Evolutionary conservation across 2,113 vertebrate genomes (phyloP).

Genomic region (Callithrix jacchus): DNA sequence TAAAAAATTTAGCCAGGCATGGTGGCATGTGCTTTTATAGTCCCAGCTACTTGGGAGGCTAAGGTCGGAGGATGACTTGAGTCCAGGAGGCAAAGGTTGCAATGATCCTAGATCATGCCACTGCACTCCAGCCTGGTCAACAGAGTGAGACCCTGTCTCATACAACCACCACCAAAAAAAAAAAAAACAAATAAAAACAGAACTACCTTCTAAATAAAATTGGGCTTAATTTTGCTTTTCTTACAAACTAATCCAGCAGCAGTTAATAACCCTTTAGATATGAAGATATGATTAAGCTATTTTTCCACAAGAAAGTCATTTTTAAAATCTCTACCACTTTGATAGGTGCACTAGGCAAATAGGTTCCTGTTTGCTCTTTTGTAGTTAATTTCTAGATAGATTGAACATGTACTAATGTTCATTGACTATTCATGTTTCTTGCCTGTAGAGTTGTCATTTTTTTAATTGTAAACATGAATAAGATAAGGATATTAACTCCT

Average conservation of each 20-base stretch:
- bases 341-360: background rate
- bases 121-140: too few relatives aligned
- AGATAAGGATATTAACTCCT: background rate
- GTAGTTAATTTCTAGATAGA: background rate
- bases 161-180: too few relatives aligned
- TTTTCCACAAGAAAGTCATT: background rate
- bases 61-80: too few relatives aligned
- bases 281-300: background rate
- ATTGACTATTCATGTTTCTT: background rate
- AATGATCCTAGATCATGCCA: too few relatives aligned
- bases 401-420: background rate
- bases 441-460: background rate
- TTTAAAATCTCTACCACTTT: background rate
- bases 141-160: too few relatives aligned
- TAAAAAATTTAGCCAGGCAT: too few relatives aligned
- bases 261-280: background rate
- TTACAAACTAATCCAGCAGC: background rate
- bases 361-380: background rate
- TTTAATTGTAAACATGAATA: background rate
- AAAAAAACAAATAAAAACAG: background rate
- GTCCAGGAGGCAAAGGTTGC: too few relatives aligned
- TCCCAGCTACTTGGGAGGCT: too few relatives aligned
- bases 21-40: too few relatives aligned
- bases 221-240: background rate
- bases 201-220: background rate